A percentile compares a stretch with the other conserved stretches of the same genome.
phyloP scores from a whole-genome alignment of 2,888 invertebrate species.

The Chrysodeixis includens region DNA sequence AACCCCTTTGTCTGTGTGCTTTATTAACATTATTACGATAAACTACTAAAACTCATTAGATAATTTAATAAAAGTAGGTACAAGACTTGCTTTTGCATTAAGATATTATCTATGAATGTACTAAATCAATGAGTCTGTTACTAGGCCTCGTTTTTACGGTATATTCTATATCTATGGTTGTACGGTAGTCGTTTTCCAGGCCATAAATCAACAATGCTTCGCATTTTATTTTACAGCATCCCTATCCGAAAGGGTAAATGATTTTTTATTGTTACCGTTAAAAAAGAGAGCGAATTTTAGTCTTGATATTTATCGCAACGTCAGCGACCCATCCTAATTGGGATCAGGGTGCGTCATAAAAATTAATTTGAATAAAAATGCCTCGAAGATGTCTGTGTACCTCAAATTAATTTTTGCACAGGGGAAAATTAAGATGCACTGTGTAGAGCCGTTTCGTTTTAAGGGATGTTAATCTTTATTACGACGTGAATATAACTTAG shows the following conservation, averaged over 20 bases:
- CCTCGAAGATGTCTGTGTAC: background rate
- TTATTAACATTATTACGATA: background rate
- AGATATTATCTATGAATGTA: background rate
- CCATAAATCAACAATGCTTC: background rate
- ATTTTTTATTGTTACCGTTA: background rate
- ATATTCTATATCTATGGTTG: background rate
- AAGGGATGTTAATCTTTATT: background rate
- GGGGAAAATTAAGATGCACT: background rate
- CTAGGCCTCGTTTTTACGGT: no score
- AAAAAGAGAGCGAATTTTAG: background rate
- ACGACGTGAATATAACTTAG: background rate
- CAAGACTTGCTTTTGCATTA: background rate
- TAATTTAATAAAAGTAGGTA: background rate
- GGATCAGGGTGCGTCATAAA: constrained; percentile 4
- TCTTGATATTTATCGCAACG: constrained; percentile 6
- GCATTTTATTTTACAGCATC: background rate
- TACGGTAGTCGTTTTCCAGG: background rate
- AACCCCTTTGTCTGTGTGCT: background rate
- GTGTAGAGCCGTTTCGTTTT: background rate
- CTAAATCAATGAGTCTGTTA: background rate
- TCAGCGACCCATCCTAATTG: background rate
- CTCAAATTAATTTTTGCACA: background rate
- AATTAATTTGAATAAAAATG: constrained; percentile 9
- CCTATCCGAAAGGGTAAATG: background rate
- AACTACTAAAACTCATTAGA: background rate